Evolutionary conservation across 2,113 vertebrate species (phyloP).

Genomic region (Neogale vison): DNA sequence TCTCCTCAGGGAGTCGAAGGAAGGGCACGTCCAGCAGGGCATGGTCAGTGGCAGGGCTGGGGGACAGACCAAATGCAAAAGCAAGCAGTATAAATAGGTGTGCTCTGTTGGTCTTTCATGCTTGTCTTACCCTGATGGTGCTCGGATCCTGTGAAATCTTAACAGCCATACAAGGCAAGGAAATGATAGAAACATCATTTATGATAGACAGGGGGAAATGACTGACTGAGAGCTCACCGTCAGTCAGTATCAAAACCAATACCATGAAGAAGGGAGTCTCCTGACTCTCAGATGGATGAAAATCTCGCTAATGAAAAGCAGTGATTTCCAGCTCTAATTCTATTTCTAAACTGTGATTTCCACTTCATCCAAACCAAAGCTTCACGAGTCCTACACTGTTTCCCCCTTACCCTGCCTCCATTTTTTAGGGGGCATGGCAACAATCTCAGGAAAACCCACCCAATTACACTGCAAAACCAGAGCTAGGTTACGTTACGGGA

Average conservation of each 20-base stretch:
- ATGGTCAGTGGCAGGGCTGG: conserved; percentile 79
- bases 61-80: conserved; percentile 34
- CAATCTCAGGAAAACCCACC: neutral
- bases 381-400: neutral
- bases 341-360: neutral
- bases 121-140: neutral
- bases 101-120: neutral
- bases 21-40: conserved; percentile 82
- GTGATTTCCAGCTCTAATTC: neutral
- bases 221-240: neutral
- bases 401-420: neutral
- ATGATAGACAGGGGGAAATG: neutral
- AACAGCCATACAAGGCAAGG: neutral
- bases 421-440: neutral
- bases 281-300: neutral
- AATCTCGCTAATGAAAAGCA: neutral
- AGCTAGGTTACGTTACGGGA: neutral
- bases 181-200: neutral
- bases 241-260: neutral
- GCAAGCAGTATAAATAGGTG: neutral
- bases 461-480: neutral
- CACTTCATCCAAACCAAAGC: neutral
- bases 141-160: neutral
- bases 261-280: neutral
- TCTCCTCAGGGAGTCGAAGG: conserved; percentile 79